These are phyloP conservation scores for Alectura lathami DNA, from an alignment of 2,113 vertebrate genomes.

Conservation along the genomic window DNA sequence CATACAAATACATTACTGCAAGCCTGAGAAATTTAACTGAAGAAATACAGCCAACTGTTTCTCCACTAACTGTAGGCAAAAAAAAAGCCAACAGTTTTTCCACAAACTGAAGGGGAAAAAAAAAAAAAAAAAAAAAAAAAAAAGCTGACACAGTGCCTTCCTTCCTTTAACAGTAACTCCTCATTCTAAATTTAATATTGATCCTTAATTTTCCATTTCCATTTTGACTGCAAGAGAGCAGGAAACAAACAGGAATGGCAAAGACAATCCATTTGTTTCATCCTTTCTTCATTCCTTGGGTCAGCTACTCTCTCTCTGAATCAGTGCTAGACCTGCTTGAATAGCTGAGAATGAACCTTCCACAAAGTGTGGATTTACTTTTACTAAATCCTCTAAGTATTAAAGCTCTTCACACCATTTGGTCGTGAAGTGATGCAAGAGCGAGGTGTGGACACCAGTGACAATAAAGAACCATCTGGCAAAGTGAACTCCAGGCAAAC, in stretches of 20 bases:
- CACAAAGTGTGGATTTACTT: conserved; percentile 81
- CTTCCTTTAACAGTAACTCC: conserved; percentile 24
- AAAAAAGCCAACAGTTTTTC: background rate
- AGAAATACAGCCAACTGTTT: conserved; percentile 17
- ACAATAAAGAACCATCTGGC: conserved; percentile 99
- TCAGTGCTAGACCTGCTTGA: conserved; percentile 74
- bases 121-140: background rate
- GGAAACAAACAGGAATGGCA: conserved; percentile 51
- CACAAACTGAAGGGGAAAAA: too few species aligned
- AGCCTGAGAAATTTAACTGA: conserved; percentile 38
- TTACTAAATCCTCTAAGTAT: conserved; percentile 84
- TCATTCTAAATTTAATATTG: conserved; percentile 34
- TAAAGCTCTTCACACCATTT: conserved; percentile 94
- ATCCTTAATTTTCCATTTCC: conserved; percentile 44
- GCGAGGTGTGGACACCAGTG: conserved; percentile 94
- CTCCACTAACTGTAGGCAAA: background rate
- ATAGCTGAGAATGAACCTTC: conserved; percentile 73
- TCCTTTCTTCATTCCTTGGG: conserved; percentile 55
- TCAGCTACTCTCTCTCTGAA: conserved; percentile 70
- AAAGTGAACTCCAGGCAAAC: conserved; percentile 93
- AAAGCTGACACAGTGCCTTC: background rate
- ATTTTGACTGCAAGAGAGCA: conserved; percentile 67
- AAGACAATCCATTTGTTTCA: conserved; percentile 40
- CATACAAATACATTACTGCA: conserved; percentile 38
- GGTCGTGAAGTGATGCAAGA: conserved; percentile 92